Base-by-base conservation (phyloP, 2,888 invertebrate genomes). In the Villa cingulata region DNA sequence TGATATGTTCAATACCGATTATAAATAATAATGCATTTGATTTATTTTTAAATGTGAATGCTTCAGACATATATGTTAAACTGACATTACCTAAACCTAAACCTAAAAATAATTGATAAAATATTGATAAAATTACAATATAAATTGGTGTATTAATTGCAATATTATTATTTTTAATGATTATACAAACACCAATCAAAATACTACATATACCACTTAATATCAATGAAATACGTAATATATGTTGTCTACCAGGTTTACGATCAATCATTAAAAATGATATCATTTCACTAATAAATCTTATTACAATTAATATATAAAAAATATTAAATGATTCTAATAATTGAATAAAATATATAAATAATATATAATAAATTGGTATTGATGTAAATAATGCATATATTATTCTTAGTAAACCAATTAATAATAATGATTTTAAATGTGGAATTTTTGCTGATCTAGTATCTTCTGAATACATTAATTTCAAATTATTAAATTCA, bases 401-500 rank as follows among this genome's bases (percentile, higher is more conserved):
- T 7, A 37, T 3, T 10, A 14, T 7, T 14, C 37, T 34, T 19
- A 37, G n/a, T 37, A 37, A n/a, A 9, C 36, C 17, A 2, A 48
- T 39, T 37, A 43, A 23, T 15, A 48, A 14, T 34, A 52, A 42
- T 4, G 29, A 14, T 12, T 14, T 9, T 12, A 32, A 12, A 32
- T 32, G 9, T 32, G 29, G 29, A 12, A 12, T 12, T 12, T 1
- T 12, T 32, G 29, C 4, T 4, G 12, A 32, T 12, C 3, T 2
- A 12, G 4, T 32, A 32, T 32, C 29, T 37, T 52, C 50, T 15
- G 34, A 16, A 12, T 36, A 43, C 52, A 52, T 50, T 7, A 40
- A 15, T 20, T 41, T 37, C 7, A 52, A 29, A 29, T 52, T 48
- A 20, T 20, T 29, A 42, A 47, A 47, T 23, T 52, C 46, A 16